A percentile compares a stretch with the other conserved stretches of the same genome.
Conservation (phyloP, 2,888 invertebrate species). For the Exephanes ischioxanthus region DNA sequence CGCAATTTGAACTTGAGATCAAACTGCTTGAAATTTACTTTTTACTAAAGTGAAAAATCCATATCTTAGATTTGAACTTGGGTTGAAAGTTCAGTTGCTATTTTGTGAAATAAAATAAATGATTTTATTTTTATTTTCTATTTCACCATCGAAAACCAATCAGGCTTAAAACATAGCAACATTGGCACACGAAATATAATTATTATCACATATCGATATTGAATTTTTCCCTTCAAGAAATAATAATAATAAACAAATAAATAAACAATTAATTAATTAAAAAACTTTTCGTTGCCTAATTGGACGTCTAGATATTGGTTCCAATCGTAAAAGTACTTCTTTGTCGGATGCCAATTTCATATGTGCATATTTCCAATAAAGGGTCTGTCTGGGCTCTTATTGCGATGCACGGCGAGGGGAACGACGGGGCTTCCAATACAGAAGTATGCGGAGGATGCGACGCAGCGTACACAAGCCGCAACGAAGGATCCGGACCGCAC, state of each 20-base stretch:
- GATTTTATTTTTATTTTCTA: too few species aligned
- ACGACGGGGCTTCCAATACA: not conserved
- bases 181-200: too few species aligned
- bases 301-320: not conserved
- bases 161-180: too few species aligned
- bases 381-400: not conserved
- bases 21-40: too few species aligned
- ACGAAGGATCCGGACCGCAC: not conserved
- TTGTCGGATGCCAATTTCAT: slow-evolving; percentile 2
- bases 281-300: not conserved
- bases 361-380: slow-evolving; percentile 6
- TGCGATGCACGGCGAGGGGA: not conserved
- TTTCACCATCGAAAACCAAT: too few species aligned
- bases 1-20: too few species aligned
- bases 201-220: too few species aligned
- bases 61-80: too few species aligned
- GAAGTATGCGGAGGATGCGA: not conserved
- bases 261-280: not conserved
- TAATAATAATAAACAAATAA: not conserved
- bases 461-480: not conserved
- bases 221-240: too few species aligned
- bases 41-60: too few species aligned
- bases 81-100: too few species aligned
- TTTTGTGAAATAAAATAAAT: too few species aligned
- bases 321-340: not conserved